Evolutionary conservation across 2,113 vertebrate species (phyloP).

Genomic region (Melospiza georgiana): DNA sequence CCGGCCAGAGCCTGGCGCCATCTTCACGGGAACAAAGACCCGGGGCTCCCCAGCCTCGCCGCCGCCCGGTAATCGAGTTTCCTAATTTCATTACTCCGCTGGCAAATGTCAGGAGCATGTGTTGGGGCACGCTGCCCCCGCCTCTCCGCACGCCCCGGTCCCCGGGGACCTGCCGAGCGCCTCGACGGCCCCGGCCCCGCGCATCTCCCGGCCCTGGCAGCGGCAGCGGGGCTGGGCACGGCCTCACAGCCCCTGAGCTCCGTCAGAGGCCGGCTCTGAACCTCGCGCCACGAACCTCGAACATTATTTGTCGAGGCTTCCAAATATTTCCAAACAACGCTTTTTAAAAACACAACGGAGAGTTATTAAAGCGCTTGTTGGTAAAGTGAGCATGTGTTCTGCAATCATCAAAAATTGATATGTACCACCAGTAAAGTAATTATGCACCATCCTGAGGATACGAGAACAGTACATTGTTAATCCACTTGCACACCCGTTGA

Average conservation of each 20-base stretch:
- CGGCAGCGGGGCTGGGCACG: not conserved
- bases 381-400: constrained; percentile 79
- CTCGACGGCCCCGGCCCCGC: not conserved
- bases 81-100: constrained; percentile 72
- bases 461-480: constrained; percentile 80
- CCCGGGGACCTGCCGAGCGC: not conserved
- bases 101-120: constrained; percentile 72
- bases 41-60: not conserved
- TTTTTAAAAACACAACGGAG: constrained; percentile 78
- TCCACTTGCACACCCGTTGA: constrained; percentile 84
- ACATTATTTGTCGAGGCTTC: constrained; percentile 63
- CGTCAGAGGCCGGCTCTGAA: constrained; percentile 37
- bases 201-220: not conserved
- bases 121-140: constrained; percentile 36
- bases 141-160: not conserved
- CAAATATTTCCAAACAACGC: constrained; percentile 78
- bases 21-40: constrained; percentile 64
- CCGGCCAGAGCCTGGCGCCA: constrained; percentile 2
- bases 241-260: not conserved
- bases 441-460: constrained; percentile 82
- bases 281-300: constrained; percentile 31
- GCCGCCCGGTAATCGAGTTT: constrained; percentile 60
- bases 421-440: constrained; percentile 85
- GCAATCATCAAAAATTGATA: constrained; percentile 88
- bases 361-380: constrained; percentile 81